These are phyloP conservation scores for Anniella stebbinsi DNA, from an alignment of 2,797 vertebrate species.

Conservation along the genomic window DNA sequence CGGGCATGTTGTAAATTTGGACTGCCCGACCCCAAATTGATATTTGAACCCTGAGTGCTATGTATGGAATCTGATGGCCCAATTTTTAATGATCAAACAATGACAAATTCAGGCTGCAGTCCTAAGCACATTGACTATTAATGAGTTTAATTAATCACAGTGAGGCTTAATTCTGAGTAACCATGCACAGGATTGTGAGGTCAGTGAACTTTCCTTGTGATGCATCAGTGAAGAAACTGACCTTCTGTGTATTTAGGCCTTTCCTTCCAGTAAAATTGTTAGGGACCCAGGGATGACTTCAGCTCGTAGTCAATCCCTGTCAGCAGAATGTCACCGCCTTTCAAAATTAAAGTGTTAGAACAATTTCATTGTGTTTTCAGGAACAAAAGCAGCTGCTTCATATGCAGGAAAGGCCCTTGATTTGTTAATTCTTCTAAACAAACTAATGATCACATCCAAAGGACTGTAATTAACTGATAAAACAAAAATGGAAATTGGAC, in stretches of 20 bases:
- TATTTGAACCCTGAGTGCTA: background rate
- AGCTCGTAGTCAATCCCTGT: slow-evolving; percentile 12
- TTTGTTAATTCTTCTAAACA: slow-evolving; percentile 70
- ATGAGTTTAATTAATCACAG: background rate
- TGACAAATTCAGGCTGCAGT: slow-evolving; percentile 22
- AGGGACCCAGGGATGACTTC: background rate
- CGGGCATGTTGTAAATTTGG: background rate
- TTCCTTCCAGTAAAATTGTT: slow-evolving; percentile 18
- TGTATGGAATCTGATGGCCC: slow-evolving; percentile 2
- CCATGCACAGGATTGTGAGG: too few relatives aligned
- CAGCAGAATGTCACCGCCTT: slow-evolving; percentile 45
- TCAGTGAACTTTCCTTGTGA: background rate
- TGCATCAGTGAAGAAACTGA: background rate
- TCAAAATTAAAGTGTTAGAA: slow-evolving; percentile 42
- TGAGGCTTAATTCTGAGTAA: background rate
- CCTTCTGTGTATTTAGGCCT: background rate
- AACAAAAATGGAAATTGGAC: slow-evolving; percentile 65
- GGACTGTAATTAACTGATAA: slow-evolving; percentile 61
- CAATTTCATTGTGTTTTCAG: slow-evolving; percentile 50
- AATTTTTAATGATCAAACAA: slow-evolving; percentile 40
- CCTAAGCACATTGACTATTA: background rate
- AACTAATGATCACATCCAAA: slow-evolving; percentile 74
- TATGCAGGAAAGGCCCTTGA: slow-evolving; percentile 38
- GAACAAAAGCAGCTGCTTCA: slow-evolving; percentile 58
- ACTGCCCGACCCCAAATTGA: background rate